phyloP scores from a whole-genome alignment of 2,888 invertebrate species.

The Synanthedon vespiformis region DNA sequence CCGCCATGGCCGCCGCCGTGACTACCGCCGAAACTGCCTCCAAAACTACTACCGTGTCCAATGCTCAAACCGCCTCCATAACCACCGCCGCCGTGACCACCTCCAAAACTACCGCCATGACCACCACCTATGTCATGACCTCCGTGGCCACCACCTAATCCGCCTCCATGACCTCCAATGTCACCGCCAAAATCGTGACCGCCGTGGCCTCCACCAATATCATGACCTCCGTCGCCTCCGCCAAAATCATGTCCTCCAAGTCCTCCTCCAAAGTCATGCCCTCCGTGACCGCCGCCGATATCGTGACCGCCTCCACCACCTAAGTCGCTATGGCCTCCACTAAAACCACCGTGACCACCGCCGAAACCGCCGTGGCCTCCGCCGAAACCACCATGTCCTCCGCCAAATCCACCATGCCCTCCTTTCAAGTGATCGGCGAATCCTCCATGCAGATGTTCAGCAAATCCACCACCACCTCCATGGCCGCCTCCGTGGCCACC shows the following conservation, averaged over 20 bases:
- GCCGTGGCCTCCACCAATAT: slow-evolving; percentile 7
- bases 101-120: slow-evolving; percentile 14
- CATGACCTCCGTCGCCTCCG: slow-evolving; percentile 5
- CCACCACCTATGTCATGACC: slow-evolving; percentile 17
- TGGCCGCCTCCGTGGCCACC: slow-evolving; percentile 28
- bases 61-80: slow-evolving; percentile 16
- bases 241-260: slow-evolving; percentile 16
- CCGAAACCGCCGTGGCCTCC: slow-evolving; percentile 13
- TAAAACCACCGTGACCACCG: slow-evolving; percentile 12
- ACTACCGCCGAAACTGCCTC: slow-evolving; percentile 12
- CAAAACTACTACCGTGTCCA: slow-evolving; percentile 12
- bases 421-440: slow-evolving; percentile 35
- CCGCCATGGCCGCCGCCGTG: slow-evolving; percentile 13
- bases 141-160: slow-evolving; percentile 14
- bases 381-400: slow-evolving; percentile 9
- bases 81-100: slow-evolving; percentile 18
- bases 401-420: slow-evolving; percentile 9
- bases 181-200: slow-evolving; percentile 8
- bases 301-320: slow-evolving; percentile 13
- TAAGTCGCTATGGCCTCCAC: slow-evolving; percentile 11
- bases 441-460: slow-evolving; percentile 39
- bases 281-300: slow-evolving; percentile 16
- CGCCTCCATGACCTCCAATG: slow-evolving; percentile 13
- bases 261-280: slow-evolving; percentile 19
- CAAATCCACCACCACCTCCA: slow-evolving; percentile 24